Base-by-base conservation (phyloP, 2,888 invertebrate species). In the Euzophera pinguis region DNA sequence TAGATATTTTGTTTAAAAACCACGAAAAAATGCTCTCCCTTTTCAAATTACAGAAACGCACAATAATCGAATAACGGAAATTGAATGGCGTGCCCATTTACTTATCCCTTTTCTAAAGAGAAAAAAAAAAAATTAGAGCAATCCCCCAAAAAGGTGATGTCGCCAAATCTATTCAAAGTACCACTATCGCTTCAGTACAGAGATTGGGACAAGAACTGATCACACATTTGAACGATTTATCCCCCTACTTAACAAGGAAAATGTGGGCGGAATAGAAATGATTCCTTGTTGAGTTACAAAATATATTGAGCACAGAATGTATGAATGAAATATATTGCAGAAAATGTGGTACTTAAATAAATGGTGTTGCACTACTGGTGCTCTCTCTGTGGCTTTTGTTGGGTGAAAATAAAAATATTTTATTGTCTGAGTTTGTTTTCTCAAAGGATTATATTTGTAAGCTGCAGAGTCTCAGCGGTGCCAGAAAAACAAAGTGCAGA, bases 191-290 rank as follows among this genome's bases (percentile, higher is more conserved):
- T 43, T 27, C 27, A 43, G 27, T 43, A 43, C 42, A 7, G 42
- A 22, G 22, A 27, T 43, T 27, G 42, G 27, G 27, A 43, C 27
- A 43, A 43, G 42, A 12, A 43, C 27, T 43, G 42, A 43, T 43
- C 42, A 43, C 42, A 43, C 27, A 43, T 43, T 43, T 43, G 27
- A 43, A 27, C 42, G 42, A 43, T 43, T 43, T 43, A 43, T 43
- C 27, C 42, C 17, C 42, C 22, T n/a, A 43, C 42, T 43, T 27
- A 13, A 12, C 27, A 27, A 12, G 42, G 22, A 7, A 27, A 43
- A 43, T 43, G 42, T 22, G 42, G 42, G 42, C 9, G 13, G 42
- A 43, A 43, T 43, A 12, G 42, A 43, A 43, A 43, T 43, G 42
- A 43, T 27, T 43, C 42, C 42, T 2, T 37, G 12, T 43, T 22